Base-by-base conservation (phyloP, 2,888 invertebrate genomes). In the Drosophila barbarae region DNA sequence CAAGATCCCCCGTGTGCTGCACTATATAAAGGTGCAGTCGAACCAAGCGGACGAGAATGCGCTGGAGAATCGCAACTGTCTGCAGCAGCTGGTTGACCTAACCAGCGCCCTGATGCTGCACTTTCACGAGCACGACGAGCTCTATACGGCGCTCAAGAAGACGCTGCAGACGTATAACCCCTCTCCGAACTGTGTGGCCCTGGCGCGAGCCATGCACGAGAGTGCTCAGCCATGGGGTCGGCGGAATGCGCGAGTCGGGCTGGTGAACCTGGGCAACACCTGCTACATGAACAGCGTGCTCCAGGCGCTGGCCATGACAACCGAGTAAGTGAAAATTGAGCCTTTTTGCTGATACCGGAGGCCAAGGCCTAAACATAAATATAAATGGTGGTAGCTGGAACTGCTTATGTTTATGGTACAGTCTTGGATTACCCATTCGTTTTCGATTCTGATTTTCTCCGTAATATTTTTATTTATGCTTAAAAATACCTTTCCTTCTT, bases 221-320 rank as follows among this genome's bases (percentile, higher is more conserved):
- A 73, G 69, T 42, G 76, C 69, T 13, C n/a, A 79, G 74, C 69
- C 74, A 1, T 23, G 51, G 44, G 71, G 76, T 28, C 71, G 74
- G n/a, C 77, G 79, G 9, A 89, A 88, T 66, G 86, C 86, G 7
- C 86, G 87, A 32, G 94, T 95, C 5, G 96, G 96, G 2, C 91
- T 96, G 23, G 91, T 93, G 38, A 96, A 96, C 90, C 91, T 96
- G 39, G 96, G 96, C 30, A 96, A 96, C 84, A 96, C 96, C 0
- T 96, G 96, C 88, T 96, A 96, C 81, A 94, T 96, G 94, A 96
- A 96, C 89, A 95, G 95, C 86, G 93, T 96, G 2, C 89, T 96
- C 65, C 96, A 96, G 88, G 95, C 96, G 0, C 90, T 96, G 39
- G 93, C 93, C 57, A 94, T 95, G 92, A 95, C 96, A 28, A 93